Evolutionary conservation across 1,140 invertebrate genomes (phyloP).

Genomic region (Drosophila fuyamai): DNA sequence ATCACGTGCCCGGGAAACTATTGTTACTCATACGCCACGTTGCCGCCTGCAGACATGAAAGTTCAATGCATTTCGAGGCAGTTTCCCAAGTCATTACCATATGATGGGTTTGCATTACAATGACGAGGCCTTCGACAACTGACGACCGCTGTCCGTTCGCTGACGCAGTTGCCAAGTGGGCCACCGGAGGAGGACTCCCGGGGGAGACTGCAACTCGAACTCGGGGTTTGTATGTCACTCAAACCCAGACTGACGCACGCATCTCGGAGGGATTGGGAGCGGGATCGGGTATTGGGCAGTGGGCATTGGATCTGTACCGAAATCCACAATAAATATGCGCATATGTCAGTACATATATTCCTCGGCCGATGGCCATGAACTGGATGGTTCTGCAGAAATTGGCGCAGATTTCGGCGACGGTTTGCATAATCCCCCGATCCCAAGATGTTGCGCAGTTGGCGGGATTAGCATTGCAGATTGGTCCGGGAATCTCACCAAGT

Average conservation of each 20-base stretch:
- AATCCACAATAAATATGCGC: slow-evolving; percentile 52
- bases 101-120: slow-evolving; percentile 64
- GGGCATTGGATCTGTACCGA: slow-evolving; percentile 19
- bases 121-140: slow-evolving; percentile 35
- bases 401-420: slow-evolving; percentile 54
- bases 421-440: slow-evolving; percentile 63
- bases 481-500: slow-evolving; percentile 45
- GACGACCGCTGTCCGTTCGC: slow-evolving; percentile 22
- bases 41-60: slow-evolving; percentile 47
- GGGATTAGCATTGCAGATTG: slow-evolving; percentile 69
- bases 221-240: slow-evolving; percentile 77
- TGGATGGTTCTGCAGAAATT: slow-evolving; percentile 56
- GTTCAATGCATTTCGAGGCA: slow-evolving; percentile 72
- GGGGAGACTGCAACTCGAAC: slow-evolving; percentile 43
- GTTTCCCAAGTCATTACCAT: slow-evolving; percentile 60
- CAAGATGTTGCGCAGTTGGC: slow-evolving; percentile 56
- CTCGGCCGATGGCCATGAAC: slow-evolving; percentile 68
- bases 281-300: background rate
- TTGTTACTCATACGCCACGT: slow-evolving; percentile 77
- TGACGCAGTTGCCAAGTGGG: slow-evolving; percentile 66
- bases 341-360: slow-evolving; percentile 39
- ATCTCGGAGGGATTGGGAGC: slow-evolving; percentile 8
- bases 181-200: slow-evolving; percentile 8
- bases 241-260: slow-evolving; percentile 61
- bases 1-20: slow-evolving; percentile 34